These are phyloP conservation scores for Characodon lateralis DNA, from an alignment of 2,797 vertebrate species.

Conservation along the genomic window DNA sequence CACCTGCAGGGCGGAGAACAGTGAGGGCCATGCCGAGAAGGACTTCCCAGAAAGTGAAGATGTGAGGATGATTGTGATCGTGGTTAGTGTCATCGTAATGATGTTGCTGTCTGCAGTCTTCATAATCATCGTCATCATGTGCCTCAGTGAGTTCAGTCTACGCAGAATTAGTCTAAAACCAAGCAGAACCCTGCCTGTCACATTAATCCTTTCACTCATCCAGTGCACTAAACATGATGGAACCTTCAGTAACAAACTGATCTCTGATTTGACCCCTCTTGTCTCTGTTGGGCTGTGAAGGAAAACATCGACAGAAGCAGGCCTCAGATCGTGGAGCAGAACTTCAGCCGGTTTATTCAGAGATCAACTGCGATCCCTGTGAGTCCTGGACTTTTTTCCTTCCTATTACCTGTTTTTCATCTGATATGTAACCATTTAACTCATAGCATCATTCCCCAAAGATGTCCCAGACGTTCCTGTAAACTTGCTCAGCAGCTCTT, in stretches of 20 bases:
- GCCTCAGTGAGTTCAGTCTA: neutral
- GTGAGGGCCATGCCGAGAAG: neutral
- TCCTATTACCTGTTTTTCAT: too few relatives aligned
- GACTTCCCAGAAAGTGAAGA: neutral
- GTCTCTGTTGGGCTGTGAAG: neutral
- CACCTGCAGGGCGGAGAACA: constrained; percentile 26
- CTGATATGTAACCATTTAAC: too few relatives aligned
- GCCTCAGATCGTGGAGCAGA: neutral
- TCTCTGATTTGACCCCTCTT: neutral
- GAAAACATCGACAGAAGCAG: neutral
- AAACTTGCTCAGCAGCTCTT: too few relatives aligned
- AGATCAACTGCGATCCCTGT: neutral
- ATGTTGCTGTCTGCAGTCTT: neutral
- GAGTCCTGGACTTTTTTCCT: neutral
- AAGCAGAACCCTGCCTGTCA: too few relatives aligned
- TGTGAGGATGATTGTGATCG: neutral
- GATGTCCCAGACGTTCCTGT: too few relatives aligned
- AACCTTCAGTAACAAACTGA: too few relatives aligned
- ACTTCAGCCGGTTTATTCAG: neutral
- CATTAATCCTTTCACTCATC: too few relatives aligned
- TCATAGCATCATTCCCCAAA: too few relatives aligned
- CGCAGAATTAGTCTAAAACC: neutral
- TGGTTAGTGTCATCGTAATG: neutral
- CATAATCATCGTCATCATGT: neutral
- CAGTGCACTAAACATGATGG: too few relatives aligned